Conservation (phyloP, 2,797 vertebrate genomes). For the Poeciliopsis paucimaculata region DNA sequence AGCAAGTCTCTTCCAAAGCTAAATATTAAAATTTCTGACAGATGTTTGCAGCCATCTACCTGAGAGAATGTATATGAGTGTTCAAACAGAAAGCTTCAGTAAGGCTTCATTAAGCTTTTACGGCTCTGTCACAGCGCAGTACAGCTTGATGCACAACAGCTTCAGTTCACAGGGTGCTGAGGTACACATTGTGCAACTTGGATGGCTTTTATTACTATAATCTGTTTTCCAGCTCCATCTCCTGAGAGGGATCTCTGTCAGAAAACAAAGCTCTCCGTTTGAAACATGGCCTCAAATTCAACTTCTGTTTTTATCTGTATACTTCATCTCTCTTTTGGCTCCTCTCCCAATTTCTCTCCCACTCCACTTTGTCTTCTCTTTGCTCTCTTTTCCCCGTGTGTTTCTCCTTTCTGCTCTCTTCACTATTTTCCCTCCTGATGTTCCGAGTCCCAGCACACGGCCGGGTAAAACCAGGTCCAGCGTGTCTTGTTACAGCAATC, state of each 20-base stretch:
- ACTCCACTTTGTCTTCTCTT: slow-evolving; percentile 29
- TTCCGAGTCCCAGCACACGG: slow-evolving; percentile 52
- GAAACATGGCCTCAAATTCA: slow-evolving; percentile 64
- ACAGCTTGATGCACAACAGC: slow-evolving; percentile 32
- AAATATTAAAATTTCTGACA: slow-evolving; percentile 16
- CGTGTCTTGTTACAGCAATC: slow-evolving; percentile 75
- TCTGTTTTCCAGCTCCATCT: slow-evolving; percentile 73
- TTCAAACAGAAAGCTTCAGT: slow-evolving; percentile 12
- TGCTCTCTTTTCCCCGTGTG: slow-evolving; percentile 21
- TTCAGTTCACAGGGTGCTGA: slow-evolving; percentile 44
- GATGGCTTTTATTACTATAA: slow-evolving; percentile 59
- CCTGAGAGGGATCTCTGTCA: slow-evolving; percentile 75
- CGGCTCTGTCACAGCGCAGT: background rate
- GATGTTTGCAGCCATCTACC: slow-evolving; percentile 21
- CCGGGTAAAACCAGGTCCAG: slow-evolving; percentile 59
- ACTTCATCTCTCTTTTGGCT: slow-evolving; percentile 28
- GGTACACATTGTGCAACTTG: slow-evolving; percentile 63
- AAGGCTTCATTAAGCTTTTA: slow-evolving; percentile 8
- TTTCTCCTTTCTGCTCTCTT: slow-evolving; percentile 43
- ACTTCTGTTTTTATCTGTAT: slow-evolving; percentile 49
- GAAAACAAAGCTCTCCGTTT: slow-evolving; percentile 72
- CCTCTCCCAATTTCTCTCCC: slow-evolving; percentile 35
- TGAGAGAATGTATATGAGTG: background rate
- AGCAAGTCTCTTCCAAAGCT: slow-evolving; percentile 46
- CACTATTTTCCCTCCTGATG: slow-evolving; percentile 22